phyloP scores from a whole-genome alignment of 1,140 invertebrate genomes.

The Campoletis sonorensis region DNA sequence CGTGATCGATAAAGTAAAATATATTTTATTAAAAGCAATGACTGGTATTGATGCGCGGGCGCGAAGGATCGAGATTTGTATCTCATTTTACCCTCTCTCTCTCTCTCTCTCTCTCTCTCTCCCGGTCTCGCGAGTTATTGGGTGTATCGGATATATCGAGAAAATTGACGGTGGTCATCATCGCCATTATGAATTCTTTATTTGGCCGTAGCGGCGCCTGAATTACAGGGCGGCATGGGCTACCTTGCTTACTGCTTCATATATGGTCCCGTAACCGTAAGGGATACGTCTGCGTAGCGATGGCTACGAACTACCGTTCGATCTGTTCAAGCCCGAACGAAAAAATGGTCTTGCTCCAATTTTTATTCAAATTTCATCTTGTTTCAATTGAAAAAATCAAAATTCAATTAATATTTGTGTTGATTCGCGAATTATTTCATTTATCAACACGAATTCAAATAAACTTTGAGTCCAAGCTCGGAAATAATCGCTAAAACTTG shows the following conservation, averaged over 20 bases:
- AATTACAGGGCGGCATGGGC: constrained; percentile 75
- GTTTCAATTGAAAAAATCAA: too few species aligned
- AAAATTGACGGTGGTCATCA: constrained; percentile 74
- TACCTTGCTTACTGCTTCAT: constrained; percentile 76
- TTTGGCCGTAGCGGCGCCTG: constrained; percentile 72
- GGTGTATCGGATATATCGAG: constrained; percentile 71
- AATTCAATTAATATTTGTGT: too few species aligned
- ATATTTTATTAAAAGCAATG: constrained; percentile 3
- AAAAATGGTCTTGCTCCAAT: constrained; percentile 11
- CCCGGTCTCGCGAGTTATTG: constrained; percentile 64
- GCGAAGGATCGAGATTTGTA: constrained; percentile 51
- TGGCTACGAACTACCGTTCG: constrained; percentile 50
- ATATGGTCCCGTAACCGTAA: constrained; percentile 56
- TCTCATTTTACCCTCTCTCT: background rate
- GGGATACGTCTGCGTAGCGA: constrained; percentile 44
- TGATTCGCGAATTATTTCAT: too few species aligned
- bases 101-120: background rate
- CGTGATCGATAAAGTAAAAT: constrained; percentile 56
- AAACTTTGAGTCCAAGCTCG: too few species aligned
- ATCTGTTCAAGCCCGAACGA: constrained; percentile 17
- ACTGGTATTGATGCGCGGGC: background rate
- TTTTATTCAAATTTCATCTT: too few species aligned
- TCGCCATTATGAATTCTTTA: constrained; percentile 77
- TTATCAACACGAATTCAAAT: too few species aligned
- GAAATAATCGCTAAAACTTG: too few species aligned